Base-by-base conservation (phyloP, 2,888 invertebrate genomes). In the Glyphotaelius pellucidus region DNA sequence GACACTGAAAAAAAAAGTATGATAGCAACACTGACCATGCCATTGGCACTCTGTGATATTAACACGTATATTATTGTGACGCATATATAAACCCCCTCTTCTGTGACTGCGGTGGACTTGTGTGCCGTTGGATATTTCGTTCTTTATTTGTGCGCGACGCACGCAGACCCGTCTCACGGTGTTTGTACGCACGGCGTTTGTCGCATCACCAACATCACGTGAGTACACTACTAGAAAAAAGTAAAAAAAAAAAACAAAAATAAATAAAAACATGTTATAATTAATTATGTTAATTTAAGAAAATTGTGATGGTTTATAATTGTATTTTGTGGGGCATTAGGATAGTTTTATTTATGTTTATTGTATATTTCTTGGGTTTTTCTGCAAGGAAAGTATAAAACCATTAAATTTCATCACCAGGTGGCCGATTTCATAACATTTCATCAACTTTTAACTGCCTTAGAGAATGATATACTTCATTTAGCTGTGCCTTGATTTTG, bases 51-150 rank as follows among this genome's bases (percentile, higher is more conserved):
- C 92, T 90, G 90, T 93, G 93, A 93, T 93, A 93, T 93, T 93
- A 93, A 93, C 93, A 92, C 88, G 91, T 93, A 89, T 93, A 89
- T 93, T 93, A 90, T 93, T 93, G 90, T 93, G 93, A 93, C 93
- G 93, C 93, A 93, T 93, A 93, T 93, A 92, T 92, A 93, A 92
- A 92, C 91, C 92, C 91, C 90, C 90, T 91, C 93, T 83, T 86
- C 92, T 84, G 80, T 89, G 89, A 89, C 80, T 42, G 31, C 79
- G 67, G 42, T 89, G 90, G 90, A 85, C 91, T 83, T 89, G 84
- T 81, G 67, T 86, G 89, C 89, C 81, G 80, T 89, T 80, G 92
- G 89, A 92, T 91, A 92, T 88, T 93, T 93, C 67, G 67, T 67
- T 90, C 90, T 92, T 93, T 92, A 89, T 92, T 92, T 92, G 91